Base-by-base conservation (phyloP, 2,797 vertebrate species). In the Acropternis orthonyx region DNA sequence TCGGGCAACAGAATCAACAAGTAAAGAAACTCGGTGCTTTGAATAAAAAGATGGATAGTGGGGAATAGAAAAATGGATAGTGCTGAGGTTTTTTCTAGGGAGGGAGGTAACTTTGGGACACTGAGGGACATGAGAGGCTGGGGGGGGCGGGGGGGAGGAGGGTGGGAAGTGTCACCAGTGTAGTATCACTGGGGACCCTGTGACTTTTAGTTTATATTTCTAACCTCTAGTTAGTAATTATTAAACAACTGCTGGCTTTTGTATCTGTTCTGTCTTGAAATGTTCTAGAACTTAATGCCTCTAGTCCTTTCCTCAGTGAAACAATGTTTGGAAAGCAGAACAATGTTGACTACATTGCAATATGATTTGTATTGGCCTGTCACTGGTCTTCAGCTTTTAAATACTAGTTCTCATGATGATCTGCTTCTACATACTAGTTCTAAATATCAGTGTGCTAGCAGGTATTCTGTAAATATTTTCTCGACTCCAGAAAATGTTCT, bases 61-160 rank as follows among this genome's bases (percentile, higher is more conserved):
- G 5, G 23, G 5, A 28, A 28, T 6, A 28, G 19, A 59, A 24
- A 76, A 59, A 61, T n/a, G 41, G 6, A 26, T 22, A 18, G 10
- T 22, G 17, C 27, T 54, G 9, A 0, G 1, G 1, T 48, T 72
- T 56, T 61, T 21, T 10, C 18, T 9, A 7, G 9, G 17, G 18
- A 55, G 22, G 26, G 22, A 66, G 16, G 28, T 20, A 34, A 62
- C 20, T 78, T 58, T 17, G 44, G 43, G 32, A 55, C 13, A 6
- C 34, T 19, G 16, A 68, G 18, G 37, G 37, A 41, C 22, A 8
- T n/a, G 15, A 66, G 51, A 66, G 8, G 5, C 44, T n/a, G 8
- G 10, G 8, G 58, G 23, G 2, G 2, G 1, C 9, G 37, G 10
- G 8, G 58, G 23, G 2, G 3, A 1, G n/a, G n/a, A n/a, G n/a